Percentiles rank a stretch among this genome's conserved stretches.
Conservation (phyloP, 2,888 invertebrate species). For the Ormyrus rosae region DNA sequence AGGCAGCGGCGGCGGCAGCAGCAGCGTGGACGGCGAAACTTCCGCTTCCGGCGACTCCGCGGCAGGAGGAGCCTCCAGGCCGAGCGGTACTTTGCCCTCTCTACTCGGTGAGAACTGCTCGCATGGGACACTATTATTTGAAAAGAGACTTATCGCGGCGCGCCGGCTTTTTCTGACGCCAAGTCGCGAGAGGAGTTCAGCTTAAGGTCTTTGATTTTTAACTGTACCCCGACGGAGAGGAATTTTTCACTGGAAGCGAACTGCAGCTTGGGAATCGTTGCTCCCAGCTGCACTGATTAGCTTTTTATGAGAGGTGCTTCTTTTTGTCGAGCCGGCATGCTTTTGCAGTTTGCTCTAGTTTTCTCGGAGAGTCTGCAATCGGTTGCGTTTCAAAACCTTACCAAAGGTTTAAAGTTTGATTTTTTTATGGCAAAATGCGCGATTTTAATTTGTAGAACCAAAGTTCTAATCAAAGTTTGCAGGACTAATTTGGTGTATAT, state of each 20-base stretch:
- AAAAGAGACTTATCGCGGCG: constrained; percentile 27
- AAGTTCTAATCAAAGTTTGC: no score
- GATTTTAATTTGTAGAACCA: no score
- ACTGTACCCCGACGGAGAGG: constrained; percentile 7
- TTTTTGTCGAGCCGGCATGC: no score
- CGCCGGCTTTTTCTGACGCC: background rate
- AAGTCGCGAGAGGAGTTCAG: background rate
- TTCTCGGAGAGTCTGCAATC: background rate
- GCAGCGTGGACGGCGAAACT: constrained; percentile 69
- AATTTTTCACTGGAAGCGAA: constrained; percentile 37
- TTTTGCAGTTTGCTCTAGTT: no score
- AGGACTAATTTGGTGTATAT: no score
- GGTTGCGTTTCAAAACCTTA: background rate
- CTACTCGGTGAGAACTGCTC: constrained; percentile 54
- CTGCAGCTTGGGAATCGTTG: no score
- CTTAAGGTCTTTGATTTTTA: constrained; percentile 19
- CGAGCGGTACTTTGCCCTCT: constrained; percentile 57
- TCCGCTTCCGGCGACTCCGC: constrained; percentile 67
- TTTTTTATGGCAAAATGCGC: no score
- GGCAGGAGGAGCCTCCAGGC: constrained; percentile 60
- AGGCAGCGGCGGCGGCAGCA: constrained; percentile 78
- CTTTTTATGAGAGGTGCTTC: no score
- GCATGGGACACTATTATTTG: constrained; percentile 52
- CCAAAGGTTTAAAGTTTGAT: no score
- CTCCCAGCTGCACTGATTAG: no score